Conservation (phyloP, 1,140 invertebrate species). For the Apocrypta bakeri region DNA sequence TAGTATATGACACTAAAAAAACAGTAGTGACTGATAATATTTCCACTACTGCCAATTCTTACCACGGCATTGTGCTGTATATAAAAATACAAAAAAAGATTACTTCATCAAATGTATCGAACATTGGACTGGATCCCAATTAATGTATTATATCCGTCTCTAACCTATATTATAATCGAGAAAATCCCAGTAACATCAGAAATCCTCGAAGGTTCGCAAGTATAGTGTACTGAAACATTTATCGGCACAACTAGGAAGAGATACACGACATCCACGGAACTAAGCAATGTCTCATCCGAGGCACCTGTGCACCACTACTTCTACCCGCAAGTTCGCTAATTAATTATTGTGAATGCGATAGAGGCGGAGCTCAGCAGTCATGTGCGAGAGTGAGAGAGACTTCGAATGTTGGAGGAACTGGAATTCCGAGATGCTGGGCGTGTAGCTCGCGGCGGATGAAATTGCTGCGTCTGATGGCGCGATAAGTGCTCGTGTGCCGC, state of each 20-base stretch:
- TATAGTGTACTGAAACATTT: not conserved
- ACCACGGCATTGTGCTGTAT: no score
- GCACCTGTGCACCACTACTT: not conserved
- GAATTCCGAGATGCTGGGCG: not conserved
- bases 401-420: not conserved
- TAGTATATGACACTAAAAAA: no score
- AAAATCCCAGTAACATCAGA: no score
- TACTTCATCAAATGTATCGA: no score
- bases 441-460: not conserved
- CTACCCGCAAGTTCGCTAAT: conserved; percentile 50
- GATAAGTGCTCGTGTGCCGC: not conserved
- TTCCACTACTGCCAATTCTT: no score
- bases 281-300: not conserved
- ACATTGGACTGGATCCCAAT: no score
- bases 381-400: not conserved
- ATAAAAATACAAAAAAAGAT: no score
- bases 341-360: conserved; percentile 46
- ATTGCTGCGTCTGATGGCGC: conserved; percentile 1
- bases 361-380: not conserved
- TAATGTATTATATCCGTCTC: no score
- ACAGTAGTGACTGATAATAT: no score
- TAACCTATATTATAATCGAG: no score
- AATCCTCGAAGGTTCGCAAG: no score
- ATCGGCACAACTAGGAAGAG: not conserved
- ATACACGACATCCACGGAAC: not conserved